These are phyloP conservation scores for Drosophila phalerata DNA, from an alignment of 2,888 invertebrate species.

Conservation along the genomic window DNA sequence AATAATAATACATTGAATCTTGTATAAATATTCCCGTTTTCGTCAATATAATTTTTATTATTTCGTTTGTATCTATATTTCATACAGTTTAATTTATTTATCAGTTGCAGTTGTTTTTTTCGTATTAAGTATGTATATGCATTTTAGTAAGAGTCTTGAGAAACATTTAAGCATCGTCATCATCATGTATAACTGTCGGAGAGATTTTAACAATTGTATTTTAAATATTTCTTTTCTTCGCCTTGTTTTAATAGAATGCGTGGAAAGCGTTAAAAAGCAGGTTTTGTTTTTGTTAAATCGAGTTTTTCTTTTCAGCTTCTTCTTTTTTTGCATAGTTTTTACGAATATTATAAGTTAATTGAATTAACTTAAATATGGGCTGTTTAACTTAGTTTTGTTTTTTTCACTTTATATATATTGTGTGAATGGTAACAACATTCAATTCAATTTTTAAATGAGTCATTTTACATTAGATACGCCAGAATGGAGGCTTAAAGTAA, in stretches of 20 bases:
- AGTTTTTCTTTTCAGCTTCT: slow-evolving; percentile 14
- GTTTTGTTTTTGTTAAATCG: slow-evolving; percentile 20
- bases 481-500: neutral
- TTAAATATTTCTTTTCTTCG: slow-evolving; percentile 43
- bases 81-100: slow-evolving; percentile 55
- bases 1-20: slow-evolving; percentile 77
- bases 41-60: slow-evolving; percentile 76
- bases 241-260: slow-evolving; percentile 42
- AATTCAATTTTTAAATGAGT: slow-evolving; percentile 50
- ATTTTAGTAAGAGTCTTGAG: slow-evolving; percentile 53
- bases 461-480: slow-evolving; percentile 17
- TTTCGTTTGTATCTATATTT: slow-evolving; percentile 61
- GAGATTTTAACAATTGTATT: slow-evolving; percentile 72
- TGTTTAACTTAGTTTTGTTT: slow-evolving; percentile 47
- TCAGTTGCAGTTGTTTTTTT: slow-evolving; percentile 66
- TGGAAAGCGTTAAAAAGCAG: slow-evolving; percentile 69
- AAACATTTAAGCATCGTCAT: slow-evolving; percentile 66
- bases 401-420: slow-evolving; percentile 37
- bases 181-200: slow-evolving; percentile 56
- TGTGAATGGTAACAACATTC: slow-evolving; percentile 64
- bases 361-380: slow-evolving; percentile 70
- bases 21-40: slow-evolving; percentile 75
- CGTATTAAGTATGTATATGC: slow-evolving; percentile 28
- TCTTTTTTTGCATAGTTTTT: slow-evolving; percentile 8
- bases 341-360: slow-evolving; percentile 66